phyloP scores from a whole-genome alignment of 2,113 vertebrate genomes.

The Oriolus oriolus region DNA sequence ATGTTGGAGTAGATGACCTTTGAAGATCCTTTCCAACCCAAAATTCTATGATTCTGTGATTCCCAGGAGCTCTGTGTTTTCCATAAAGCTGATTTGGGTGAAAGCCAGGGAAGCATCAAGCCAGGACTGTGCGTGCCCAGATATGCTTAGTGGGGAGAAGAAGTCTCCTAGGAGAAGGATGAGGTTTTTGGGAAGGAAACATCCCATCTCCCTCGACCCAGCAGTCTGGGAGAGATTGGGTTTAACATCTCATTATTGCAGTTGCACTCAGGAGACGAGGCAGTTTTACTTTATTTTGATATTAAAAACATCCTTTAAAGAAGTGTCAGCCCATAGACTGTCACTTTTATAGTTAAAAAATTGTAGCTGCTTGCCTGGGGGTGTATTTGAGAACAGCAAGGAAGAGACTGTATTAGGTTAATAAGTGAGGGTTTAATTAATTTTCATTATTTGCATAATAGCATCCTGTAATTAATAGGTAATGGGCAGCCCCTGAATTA shows the following conservation, averaged over 20 bases:
- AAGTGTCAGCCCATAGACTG: background rate
- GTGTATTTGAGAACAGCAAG: background rate
- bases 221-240: background rate
- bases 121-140: background rate
- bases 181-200: background rate
- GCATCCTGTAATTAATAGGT: conserved; percentile 21
- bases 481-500: background rate
- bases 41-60: background rate
- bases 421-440: conserved; percentile 31
- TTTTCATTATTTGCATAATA: conserved; percentile 40
- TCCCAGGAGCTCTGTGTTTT: background rate
- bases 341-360: conserved; percentile 13
- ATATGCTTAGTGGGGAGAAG: background rate
- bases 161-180: background rate
- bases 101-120: background rate
- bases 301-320: conserved; percentile 39
- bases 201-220: background rate
- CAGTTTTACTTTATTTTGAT: conserved; percentile 2
- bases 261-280: background rate
- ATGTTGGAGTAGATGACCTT: background rate
- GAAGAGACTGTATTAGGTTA: background rate
- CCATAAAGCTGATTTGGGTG: background rate
- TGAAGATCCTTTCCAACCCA: background rate
- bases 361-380: background rate
- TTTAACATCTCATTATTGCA: background rate